Conservation (phyloP, 1,140 invertebrate species). For the Penaeus chinensis region DNA sequence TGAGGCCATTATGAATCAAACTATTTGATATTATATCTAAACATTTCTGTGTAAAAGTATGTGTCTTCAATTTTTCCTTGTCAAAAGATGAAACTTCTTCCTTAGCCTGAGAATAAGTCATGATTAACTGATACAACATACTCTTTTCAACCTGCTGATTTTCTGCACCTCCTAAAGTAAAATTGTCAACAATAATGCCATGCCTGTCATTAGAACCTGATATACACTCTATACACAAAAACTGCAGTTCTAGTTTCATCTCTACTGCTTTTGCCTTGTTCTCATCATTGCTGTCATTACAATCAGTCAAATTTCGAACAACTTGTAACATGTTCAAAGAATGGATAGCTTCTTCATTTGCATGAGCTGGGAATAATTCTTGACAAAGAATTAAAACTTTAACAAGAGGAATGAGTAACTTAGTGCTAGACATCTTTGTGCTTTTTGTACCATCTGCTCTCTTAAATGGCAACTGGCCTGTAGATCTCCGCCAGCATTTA, state of each 20-base stretch:
- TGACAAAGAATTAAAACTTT: conserved; percentile 24
- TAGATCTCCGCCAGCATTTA: conserved; percentile 25
- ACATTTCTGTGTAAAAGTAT: conserved; percentile 27
- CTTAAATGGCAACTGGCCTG: neutral
- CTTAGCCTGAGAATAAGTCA: conserved; percentile 32
- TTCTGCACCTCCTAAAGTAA: neutral
- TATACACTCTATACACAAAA: conserved; percentile 31
- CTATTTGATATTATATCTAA: conserved; percentile 26
- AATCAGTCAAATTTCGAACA: neutral
- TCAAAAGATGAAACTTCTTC: neutral
- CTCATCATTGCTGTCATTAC: neutral
- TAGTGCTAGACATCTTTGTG: neutral
- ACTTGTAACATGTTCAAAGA: conserved; percentile 32
- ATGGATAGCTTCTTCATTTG: conserved; percentile 7
- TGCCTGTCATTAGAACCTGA: conserved; percentile 10
- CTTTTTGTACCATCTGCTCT: neutral
- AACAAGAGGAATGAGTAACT: neutral
- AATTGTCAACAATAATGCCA: conserved; percentile 19
- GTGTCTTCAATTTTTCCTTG: neutral
- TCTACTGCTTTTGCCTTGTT: neutral
- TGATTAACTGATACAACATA: conserved; percentile 34
- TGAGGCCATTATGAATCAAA: conserved; percentile 13
- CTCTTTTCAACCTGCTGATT: conserved; percentile 34
- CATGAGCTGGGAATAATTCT: conserved; percentile 23
- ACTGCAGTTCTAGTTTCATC: conserved; percentile 34